Conservation (phyloP, 2,888 invertebrate species). For the Oxycera nigricornis region DNA sequence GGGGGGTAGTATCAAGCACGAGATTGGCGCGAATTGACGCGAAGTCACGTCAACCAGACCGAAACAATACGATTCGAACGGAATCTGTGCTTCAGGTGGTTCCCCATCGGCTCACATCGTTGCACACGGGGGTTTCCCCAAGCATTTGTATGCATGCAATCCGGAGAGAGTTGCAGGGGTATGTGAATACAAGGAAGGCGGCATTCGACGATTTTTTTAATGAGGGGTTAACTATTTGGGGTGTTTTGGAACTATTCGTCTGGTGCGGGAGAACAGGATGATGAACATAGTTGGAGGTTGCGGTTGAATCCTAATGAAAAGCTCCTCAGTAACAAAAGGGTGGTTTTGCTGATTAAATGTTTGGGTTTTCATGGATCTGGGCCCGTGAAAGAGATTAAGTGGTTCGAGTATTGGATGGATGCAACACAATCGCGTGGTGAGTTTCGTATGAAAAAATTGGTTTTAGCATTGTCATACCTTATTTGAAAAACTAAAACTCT, state of each 20-base stretch:
- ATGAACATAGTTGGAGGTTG: neutral
- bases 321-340: neutral
- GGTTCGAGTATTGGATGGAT: too few species aligned
- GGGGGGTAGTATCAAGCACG: neutral
- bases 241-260: neutral
- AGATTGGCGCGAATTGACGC: slow-evolving; percentile 1
- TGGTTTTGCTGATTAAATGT: neutral
- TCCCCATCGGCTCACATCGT: neutral
- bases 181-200: neutral
- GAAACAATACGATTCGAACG: neutral
- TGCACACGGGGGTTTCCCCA: neutral
- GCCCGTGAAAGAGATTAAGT: too few species aligned
- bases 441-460: too few species aligned
- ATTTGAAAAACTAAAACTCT: too few species aligned
- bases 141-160: neutral
- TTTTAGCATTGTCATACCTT: too few species aligned
- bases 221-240: too few species aligned
- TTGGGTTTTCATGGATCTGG: neutral
- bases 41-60: neutral
- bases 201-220: too few species aligned
- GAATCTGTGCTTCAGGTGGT: slow-evolving; percentile 29
- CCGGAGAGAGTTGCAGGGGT: neutral
- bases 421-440: too few species aligned
- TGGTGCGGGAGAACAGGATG: neutral
- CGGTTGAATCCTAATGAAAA: slow-evolving; percentile 4